Evolutionary conservation across 2,113 vertebrate genomes (phyloP).

Genomic region (Crocuta crocuta): DNA sequence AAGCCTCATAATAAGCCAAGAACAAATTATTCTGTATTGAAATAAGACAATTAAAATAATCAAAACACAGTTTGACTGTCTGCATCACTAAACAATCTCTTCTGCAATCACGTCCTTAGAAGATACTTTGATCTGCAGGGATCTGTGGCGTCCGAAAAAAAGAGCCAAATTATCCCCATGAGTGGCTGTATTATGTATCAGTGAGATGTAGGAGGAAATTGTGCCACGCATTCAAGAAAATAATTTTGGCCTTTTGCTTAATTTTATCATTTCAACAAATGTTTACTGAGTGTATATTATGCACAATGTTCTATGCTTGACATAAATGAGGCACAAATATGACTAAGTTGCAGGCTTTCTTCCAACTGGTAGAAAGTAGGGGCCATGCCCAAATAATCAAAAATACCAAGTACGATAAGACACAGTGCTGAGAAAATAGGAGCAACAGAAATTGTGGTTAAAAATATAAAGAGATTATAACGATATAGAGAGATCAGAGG

Average conservation of each 20-base stretch:
- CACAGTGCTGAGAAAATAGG: neutral
- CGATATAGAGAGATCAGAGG: neutral
- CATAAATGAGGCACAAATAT: neutral
- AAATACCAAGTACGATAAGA: neutral
- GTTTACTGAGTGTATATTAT: constrained; percentile 8
- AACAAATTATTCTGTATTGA: constrained; percentile 76
- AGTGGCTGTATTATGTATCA: neutral
- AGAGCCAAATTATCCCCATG: constrained; percentile 48
- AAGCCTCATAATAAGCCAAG: constrained; percentile 56
- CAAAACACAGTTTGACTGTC: constrained; percentile 64
- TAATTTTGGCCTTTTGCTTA: constrained; percentile 43
- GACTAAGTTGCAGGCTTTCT: neutral
- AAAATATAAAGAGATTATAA: neutral
- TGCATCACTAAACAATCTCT: constrained; percentile 75
- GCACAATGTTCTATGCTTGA: neutral
- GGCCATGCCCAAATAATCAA: neutral
- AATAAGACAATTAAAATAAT: constrained; percentile 78
- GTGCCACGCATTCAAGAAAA: constrained; percentile 4
- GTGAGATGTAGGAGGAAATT: constrained; percentile 29
- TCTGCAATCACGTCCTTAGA: constrained; percentile 72
- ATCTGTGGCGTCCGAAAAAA: constrained; percentile 43
- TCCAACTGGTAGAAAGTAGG: neutral
- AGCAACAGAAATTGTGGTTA: neutral
- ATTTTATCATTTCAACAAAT: constrained; percentile 53
- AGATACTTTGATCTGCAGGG: constrained; percentile 52